Base-by-base conservation (phyloP, 2,797 vertebrate genomes). In the Menidia menidia region DNA sequence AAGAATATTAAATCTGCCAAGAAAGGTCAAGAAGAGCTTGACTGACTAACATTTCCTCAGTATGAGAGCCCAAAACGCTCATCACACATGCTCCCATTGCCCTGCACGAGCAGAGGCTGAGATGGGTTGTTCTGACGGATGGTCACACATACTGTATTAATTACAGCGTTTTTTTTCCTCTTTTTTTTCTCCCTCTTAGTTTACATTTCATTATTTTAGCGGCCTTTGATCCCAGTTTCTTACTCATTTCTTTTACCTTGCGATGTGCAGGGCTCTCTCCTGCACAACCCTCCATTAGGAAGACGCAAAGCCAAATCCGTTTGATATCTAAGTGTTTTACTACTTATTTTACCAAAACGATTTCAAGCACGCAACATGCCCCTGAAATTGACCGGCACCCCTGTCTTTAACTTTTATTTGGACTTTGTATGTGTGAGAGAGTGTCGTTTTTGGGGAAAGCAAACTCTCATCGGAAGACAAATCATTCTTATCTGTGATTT, bases 261-360 rank as follows among this genome's bases (percentile, higher is more conserved):
- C 41, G 54, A 10, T 43, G 30, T 80, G 63, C 81, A 81, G 71
- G 61, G 77, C 70, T 50, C 64, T 73, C 16, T 67, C 68, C 61
- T 79, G 77, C 71, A 59, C 39, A 58, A 18, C 78, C 45, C 59
- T 41, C 58, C 50, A 63, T 68, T 66, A 60, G 69, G 19, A 60
- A 56, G 30, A 63, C 57, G 39, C 42, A 13, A 73, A 74, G 79
- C 83, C 76, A 83, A 89, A 80, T 84, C 58, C 64, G 43, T 87
- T 86, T 79, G 80, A 80, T 68, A 72, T 86, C 71, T 75, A 60
- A 68, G 41, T 78, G 66, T 89, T 78, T 85, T 85, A 72, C 84
- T 75, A 80, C 75, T 80, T 81, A 84, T 90, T 92, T 92, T 88
- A 89, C 75, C 74, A 39, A 87, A 79, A 67, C 32, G 7, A 82